Evolutionary conservation across 2,113 vertebrate species (phyloP).

Genomic region (Macroglossus sobrinus): DNA sequence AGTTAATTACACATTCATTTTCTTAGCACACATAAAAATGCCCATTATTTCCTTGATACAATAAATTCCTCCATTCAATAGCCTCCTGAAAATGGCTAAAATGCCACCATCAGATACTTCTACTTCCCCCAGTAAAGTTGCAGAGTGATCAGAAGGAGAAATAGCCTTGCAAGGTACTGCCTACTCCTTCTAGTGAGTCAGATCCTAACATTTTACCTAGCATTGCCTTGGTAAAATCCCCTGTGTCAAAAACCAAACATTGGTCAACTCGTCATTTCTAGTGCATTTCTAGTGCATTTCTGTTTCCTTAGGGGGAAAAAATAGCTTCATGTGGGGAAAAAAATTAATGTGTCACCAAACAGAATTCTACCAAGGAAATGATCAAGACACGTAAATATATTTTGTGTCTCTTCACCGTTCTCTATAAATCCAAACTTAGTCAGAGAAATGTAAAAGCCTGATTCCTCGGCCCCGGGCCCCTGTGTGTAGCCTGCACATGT

Average conservation of each 20-base stretch:
- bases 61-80: conserved; percentile 56
- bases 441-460: conserved; percentile 32
- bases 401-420: conserved; percentile 14
- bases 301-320: neutral
- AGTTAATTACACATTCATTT: conserved; percentile 66
- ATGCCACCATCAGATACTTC: conserved; percentile 31
- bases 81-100: conserved; percentile 54
- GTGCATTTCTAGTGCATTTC: too few species aligned
- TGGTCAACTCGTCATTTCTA: neutral
- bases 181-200: neutral
- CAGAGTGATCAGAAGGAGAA: conserved; percentile 3
- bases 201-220: neutral
- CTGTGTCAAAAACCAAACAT: neutral
- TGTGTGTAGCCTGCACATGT: conserved; percentile 30
- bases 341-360: conserved; percentile 37
- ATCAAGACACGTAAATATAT: neutral
- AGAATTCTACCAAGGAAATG: conserved; percentile 29
- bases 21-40: conserved; percentile 65
- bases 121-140: neutral
- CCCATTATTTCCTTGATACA: conserved; percentile 53
- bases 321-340: neutral
- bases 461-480: conserved; percentile 53
- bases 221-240: neutral
- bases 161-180: neutral
- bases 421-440: conserved; percentile 60